A percentile compares a stretch with the other conserved stretches of the same genome.
Evolutionary conservation across 2,888 invertebrate genomes (phyloP).

Genomic region (Cecidostiba fungosa): DNA sequence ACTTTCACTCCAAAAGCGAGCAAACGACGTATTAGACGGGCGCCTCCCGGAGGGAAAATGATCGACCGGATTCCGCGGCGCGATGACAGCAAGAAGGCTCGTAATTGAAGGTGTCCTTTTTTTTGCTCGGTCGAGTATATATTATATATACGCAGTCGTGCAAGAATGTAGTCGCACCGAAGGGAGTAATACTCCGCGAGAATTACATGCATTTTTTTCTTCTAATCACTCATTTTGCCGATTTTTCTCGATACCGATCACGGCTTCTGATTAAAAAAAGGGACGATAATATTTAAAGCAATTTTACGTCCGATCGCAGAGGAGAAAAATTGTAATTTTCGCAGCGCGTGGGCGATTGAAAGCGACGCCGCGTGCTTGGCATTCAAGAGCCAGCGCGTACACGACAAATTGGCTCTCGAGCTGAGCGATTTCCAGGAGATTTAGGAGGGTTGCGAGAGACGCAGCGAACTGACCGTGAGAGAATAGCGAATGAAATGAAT

Average conservation of each 20-base stretch:
- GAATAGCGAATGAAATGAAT: conserved; percentile 29
- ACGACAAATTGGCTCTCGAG: conserved; percentile 29
- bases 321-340: background rate
- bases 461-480: background rate
- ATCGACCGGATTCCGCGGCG: conserved; percentile 36
- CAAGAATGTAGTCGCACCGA: conserved; percentile 27
- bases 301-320: background rate
- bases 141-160: background rate
- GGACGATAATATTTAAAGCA: no score
- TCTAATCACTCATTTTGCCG: conserved; percentile 43
- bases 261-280: no score
- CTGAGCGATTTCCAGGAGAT: conserved; percentile 23
- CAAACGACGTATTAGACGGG: conserved; percentile 48
- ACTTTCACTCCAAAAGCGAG: conserved; percentile 70
- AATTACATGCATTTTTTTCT: conserved; percentile 28
- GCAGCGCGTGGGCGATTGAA: conserved; percentile 24
- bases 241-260: no score
- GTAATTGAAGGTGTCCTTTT: conserved; percentile 39
- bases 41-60: conserved; percentile 65
- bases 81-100: background rate
- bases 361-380: conserved; percentile 11
- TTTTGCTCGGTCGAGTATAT: background rate
- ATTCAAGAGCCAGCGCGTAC: conserved; percentile 26
- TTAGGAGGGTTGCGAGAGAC: background rate
- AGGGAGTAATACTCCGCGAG: background rate